These are phyloP conservation scores for Mastacembelus armatus DNA, from an alignment of 2,797 vertebrate genomes.

Conservation along the genomic window DNA sequence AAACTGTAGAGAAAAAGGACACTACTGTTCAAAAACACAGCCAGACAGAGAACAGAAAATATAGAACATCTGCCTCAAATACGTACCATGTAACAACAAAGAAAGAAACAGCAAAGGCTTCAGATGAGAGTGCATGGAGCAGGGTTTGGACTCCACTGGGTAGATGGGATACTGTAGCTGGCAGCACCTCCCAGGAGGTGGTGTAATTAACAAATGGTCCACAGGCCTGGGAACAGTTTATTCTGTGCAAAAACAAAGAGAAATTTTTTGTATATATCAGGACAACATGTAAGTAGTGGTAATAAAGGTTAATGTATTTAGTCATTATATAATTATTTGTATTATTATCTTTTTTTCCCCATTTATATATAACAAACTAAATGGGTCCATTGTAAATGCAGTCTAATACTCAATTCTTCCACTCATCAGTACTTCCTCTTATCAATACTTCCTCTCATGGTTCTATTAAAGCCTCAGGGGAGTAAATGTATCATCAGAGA, in stretches of 20 bases:
- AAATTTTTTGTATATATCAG: neutral
- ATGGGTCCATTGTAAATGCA: no score
- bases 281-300: neutral
- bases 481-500: neutral
- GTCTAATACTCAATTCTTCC: no score
- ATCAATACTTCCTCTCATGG: neutral
- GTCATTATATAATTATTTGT: no score
- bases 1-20: conserved; percentile 81
- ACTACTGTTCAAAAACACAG: neutral
- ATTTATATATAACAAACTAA: neutral
- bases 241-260: conserved; percentile 75
- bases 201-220: conserved; percentile 90
- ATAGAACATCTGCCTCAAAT: neutral
- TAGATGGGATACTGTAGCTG: conserved; percentile 76
- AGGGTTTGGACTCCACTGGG: conserved; percentile 72
- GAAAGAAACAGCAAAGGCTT: conserved; percentile 92
- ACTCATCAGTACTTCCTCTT: no score
- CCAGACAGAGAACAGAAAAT: neutral
- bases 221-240: conserved; percentile 90
- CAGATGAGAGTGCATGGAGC: conserved; percentile 84
- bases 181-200: conserved; percentile 90
- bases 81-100: conserved; percentile 91
- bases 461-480: conserved; percentile 6
- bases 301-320: neutral
- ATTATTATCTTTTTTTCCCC: no score